A percentile compares a stretch with the other conserved stretches of the same genome.
Conservation (phyloP, 2,797 vertebrate genomes). For the Spondyliosoma cantharus region DNA sequence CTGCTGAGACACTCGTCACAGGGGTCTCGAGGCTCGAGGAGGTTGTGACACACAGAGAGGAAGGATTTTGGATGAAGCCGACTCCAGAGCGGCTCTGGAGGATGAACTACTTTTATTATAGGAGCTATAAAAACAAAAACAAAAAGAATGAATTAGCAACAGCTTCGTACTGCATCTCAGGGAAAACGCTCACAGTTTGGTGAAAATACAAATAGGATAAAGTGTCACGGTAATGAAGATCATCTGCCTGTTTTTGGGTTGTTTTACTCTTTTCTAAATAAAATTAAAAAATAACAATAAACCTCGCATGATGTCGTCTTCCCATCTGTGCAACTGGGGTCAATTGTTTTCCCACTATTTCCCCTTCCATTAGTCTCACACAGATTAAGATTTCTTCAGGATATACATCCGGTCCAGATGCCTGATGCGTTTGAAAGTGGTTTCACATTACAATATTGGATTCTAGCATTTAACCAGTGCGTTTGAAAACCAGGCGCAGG, state of each 20-base stretch:
- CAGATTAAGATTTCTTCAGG: not conserved
- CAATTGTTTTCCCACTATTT: no score
- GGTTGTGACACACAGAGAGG: slow-evolving; percentile 10
- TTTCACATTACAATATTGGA: slow-evolving; percentile 11
- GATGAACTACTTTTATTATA: not conserved
- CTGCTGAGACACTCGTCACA: slow-evolving; percentile 49
- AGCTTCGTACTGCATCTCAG: no score
- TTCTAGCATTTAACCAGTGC: slow-evolving; percentile 39
- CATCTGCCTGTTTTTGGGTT: no score
- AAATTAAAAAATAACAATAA: no score
- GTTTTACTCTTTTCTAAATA: no score
- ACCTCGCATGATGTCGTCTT: not conserved
- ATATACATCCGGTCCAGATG: slow-evolving; percentile 1
- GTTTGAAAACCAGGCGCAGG: slow-evolving; percentile 40
- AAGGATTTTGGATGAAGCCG: not conserved
- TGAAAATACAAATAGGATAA: no score
- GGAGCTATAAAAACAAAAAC: not conserved
- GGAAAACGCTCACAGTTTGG: no score
- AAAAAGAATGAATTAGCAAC: not conserved
- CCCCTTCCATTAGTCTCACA: no score
- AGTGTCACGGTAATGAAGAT: no score
- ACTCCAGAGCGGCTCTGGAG: no score
- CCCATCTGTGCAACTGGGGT: not conserved
- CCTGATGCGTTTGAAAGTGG: not conserved
- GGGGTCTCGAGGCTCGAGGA: slow-evolving; percentile 18